Percentiles rank a stretch among this genome's conserved stretches.
phyloP scores from a whole-genome alignment of 2,113 vertebrate genomes.

The Pontoporia blainvillei region DNA sequence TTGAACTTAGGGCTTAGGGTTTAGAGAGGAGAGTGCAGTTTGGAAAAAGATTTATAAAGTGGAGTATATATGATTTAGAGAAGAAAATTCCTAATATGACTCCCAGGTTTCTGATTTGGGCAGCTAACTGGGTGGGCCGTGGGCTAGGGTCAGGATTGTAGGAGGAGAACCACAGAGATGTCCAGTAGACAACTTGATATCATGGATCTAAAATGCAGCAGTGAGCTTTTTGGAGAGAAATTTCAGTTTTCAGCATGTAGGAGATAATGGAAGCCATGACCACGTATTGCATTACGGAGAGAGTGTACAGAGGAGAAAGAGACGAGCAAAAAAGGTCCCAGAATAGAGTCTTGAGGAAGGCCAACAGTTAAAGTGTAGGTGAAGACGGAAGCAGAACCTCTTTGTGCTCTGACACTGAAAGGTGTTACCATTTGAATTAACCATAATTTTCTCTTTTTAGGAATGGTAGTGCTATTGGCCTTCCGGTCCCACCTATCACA shows the following conservation, averaged over 20 bases:
- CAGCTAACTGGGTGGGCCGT: background rate
- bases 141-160: background rate
- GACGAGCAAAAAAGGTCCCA: background rate
- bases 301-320: background rate
- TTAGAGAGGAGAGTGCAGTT: background rate
- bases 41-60: constrained; percentile 2
- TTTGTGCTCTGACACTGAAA: background rate
- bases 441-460: constrained; percentile 78
- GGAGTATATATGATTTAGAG: background rate
- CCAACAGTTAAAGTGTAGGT: background rate
- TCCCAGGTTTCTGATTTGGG: background rate
- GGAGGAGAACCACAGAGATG: background rate
- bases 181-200: background rate
- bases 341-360: background rate
- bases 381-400: background rate
- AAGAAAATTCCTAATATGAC: background rate
- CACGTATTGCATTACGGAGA: background rate
- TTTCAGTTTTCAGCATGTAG: background rate
- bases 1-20: background rate
- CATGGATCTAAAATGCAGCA: background rate
- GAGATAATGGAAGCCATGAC: background rate
- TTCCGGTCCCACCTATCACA: constrained; percentile 93
- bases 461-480: constrained; percentile 91
- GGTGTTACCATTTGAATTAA: constrained; percentile 33
- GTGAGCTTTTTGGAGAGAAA: background rate